Percentiles rank a stretch among this genome's conserved stretches.
Conservation (phyloP, 2,797 vertebrate genomes). For the Limosa lapponica region DNA sequence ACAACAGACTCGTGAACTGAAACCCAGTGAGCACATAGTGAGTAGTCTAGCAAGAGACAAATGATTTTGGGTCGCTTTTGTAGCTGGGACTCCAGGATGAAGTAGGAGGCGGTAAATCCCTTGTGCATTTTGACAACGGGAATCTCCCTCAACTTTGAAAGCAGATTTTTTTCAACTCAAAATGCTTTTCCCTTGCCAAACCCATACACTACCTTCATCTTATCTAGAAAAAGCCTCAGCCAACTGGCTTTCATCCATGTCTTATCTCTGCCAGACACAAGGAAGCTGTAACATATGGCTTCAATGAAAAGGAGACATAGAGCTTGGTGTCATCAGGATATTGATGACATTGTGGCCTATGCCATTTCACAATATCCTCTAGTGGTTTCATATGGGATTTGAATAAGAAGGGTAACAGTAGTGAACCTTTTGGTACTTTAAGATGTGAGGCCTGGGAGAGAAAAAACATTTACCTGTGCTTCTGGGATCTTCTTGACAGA, state of each 20-base stretch:
- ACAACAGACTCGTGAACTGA: neutral
- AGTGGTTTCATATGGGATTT: conserved; percentile 50
- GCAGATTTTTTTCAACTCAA: conserved; percentile 44
- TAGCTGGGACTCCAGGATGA: neutral
- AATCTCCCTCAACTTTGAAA: conserved; percentile 44
- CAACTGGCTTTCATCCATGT: conserved; percentile 65
- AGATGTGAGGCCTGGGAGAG: neutral
- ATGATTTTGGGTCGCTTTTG: neutral
- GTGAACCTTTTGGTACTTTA: conserved; percentile 15
- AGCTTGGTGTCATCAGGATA: conserved; percentile 65
- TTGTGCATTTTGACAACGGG: neutral
- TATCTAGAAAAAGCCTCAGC: conserved; percentile 50
- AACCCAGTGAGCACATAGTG: neutral
- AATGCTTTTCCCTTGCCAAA: conserved; percentile 42
- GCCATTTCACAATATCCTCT: conserved; percentile 50
- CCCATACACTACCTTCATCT: conserved; percentile 49
- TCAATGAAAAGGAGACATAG: conserved; percentile 58
- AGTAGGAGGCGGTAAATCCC: neutral
- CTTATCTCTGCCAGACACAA: conserved; percentile 69
- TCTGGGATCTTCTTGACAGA: conserved; percentile 46
- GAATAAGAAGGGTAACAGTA: conserved; percentile 23
- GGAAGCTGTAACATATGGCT: conserved; percentile 59
- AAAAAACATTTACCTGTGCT: neutral
- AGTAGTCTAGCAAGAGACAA: neutral
- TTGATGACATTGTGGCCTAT: conserved; percentile 60